A percentile compares a stretch with the other conserved stretches of the same genome.
Evolutionary conservation across 1,140 invertebrate species (phyloP).

Genomic region (Scaptodrosophila lebanonensis): DNA sequence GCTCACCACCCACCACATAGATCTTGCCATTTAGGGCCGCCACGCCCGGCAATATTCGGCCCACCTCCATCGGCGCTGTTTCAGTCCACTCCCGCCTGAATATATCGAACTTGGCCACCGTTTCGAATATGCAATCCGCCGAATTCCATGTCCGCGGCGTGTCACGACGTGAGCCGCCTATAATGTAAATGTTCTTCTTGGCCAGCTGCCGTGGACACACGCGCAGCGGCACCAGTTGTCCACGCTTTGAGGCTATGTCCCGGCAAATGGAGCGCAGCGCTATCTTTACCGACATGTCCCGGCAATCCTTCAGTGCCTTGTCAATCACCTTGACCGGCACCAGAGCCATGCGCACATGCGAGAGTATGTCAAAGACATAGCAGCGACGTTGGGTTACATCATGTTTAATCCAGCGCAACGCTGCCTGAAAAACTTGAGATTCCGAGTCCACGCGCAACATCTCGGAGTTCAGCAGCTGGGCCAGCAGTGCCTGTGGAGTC

Average conservation of each 20-base stretch:
- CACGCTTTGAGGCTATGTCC: constrained; percentile 87
- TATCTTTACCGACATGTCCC: constrained; percentile 88
- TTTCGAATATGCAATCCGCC: constrained; percentile 86
- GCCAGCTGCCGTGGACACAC: constrained; percentile 88
- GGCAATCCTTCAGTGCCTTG: constrained; percentile 87
- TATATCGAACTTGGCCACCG: constrained; percentile 88
- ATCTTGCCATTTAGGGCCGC: constrained; percentile 92
- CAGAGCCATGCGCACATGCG: constrained; percentile 89
- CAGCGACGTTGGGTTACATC: constrained; percentile 87
- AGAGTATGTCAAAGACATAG: constrained; percentile 92
- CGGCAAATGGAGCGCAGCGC: constrained; percentile 88
- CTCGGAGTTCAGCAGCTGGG: constrained; percentile 90
- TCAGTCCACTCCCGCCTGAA: constrained; percentile 86
- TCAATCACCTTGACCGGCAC: constrained; percentile 90
- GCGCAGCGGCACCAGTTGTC: constrained; percentile 85
- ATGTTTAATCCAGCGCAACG: constrained; percentile 92
- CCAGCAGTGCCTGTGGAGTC: constrained; percentile 87
- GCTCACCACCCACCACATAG: constrained; percentile 94
- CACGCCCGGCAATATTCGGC: constrained; percentile 92
- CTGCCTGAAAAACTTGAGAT: constrained; percentile 94
- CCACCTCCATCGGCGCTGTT: constrained; percentile 89
- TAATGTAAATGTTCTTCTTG: constrained; percentile 92
- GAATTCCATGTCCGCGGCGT: constrained; percentile 81
- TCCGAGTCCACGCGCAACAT: constrained; percentile 93
- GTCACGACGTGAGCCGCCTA: constrained; percentile 91